Evolutionary conservation across 2,113 vertebrate genomes (phyloP).

Genomic region (Eudyptes chrysolophus): DNA sequence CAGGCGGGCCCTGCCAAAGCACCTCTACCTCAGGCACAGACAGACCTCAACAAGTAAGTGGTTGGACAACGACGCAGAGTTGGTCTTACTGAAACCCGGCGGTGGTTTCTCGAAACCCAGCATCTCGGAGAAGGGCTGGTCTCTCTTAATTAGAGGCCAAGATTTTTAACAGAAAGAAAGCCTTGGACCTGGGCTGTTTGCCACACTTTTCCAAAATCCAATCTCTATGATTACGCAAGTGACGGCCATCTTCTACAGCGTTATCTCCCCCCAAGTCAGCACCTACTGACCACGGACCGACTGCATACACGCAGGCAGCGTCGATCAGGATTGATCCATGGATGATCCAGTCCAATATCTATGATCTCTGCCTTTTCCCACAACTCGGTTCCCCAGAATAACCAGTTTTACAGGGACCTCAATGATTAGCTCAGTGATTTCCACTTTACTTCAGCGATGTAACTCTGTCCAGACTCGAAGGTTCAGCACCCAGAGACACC

Average conservation of each 20-base stretch:
- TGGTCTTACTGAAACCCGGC: not conserved
- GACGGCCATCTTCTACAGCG: fast-evolving
- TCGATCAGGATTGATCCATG: fast-evolving
- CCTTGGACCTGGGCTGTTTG: not conserved
- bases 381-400: not conserved
- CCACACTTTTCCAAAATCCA: not conserved
- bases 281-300: not conserved
- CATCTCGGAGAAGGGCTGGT: not conserved
- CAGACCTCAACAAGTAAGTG: fast-evolving
- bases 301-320: fast-evolving
- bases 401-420: not conserved
- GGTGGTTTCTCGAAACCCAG: not conserved
- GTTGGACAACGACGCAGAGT: fast-evolving
- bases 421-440: not conserved
- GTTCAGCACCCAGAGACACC: not conserved
- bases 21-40: not conserved
- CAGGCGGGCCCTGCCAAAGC: not conserved
- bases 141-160: not conserved
- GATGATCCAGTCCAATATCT: not conserved
- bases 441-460: not conserved
- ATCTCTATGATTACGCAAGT: not conserved
- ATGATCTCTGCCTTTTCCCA: not conserved
- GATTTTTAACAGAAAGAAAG: not conserved
- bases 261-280: not conserved
- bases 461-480: not conserved